Evolutionary conservation across 2,888 invertebrate genomes (phyloP).

Genomic region (Achlya flavicornis): DNA sequence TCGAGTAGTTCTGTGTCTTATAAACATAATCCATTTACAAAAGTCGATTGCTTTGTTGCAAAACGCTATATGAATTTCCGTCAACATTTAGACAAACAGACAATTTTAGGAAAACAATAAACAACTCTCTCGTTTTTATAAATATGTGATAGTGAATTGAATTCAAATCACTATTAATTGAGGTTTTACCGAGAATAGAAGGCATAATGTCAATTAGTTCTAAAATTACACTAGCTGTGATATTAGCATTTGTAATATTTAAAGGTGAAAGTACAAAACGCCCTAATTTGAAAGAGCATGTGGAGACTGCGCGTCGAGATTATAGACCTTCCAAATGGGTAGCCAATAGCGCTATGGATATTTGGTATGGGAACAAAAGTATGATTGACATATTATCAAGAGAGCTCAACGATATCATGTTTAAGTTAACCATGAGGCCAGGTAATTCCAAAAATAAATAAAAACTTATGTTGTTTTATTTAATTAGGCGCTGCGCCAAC

Average conservation of each 20-base stretch:
- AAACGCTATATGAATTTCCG: not conserved
- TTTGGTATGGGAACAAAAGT: conserved; percentile 68
- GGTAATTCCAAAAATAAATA: not conserved
- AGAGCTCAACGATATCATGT: conserved; percentile 56
- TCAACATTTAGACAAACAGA: not conserved
- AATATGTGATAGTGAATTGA: not conserved
- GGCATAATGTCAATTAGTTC: not conserved
- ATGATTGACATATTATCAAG: conserved; percentile 58
- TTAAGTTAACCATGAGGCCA: conserved; percentile 42
- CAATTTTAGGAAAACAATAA: not conserved
- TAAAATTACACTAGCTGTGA: conserved; percentile 16
- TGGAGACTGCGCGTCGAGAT: conserved; percentile 35
- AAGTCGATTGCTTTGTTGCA: not conserved
- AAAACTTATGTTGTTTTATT: not conserved
- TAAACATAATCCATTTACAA: not conserved
- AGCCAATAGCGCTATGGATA: conserved; percentile 62
- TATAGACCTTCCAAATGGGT: conserved; percentile 63
- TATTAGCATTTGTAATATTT: conserved; percentile 31
- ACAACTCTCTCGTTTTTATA: too few relatives aligned
- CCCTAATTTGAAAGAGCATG: conserved; percentile 28
- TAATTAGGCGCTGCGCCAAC: not conserved
- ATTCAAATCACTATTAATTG: not conserved
- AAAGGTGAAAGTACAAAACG: conserved; percentile 34
- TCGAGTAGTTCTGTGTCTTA: not conserved
- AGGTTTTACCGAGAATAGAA: not conserved